phyloP scores from a whole-genome alignment of 1,140 invertebrate genomes.

The Zaprionus taronus region DNA sequence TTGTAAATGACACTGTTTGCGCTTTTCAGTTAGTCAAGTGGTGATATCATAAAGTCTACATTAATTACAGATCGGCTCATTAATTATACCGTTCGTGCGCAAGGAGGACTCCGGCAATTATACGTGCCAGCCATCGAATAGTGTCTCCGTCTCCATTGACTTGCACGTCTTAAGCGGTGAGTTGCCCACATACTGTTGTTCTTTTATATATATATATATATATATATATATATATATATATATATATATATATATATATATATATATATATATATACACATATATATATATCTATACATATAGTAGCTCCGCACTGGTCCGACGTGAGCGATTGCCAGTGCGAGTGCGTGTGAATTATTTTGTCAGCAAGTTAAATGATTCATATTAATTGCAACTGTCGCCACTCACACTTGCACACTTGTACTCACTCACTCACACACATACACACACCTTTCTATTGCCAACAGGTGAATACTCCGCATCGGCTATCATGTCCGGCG shows the following conservation, averaged over 20 bases:
- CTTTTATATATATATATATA: not conserved
- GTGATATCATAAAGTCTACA: conserved; percentile 43
- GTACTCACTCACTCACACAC: not conserved
- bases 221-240: not conserved
- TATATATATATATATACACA: not conserved
- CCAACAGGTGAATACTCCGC: conserved; percentile 85
- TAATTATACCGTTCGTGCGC: conserved; percentile 89
- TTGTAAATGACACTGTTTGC: not conserved
- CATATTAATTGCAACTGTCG: conserved; percentile 78
- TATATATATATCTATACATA: not conserved
- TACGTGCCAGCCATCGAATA: conserved; percentile 84
- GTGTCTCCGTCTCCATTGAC: conserved; percentile 78
- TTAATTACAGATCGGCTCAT: conserved; percentile 83
- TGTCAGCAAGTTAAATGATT: conserved; percentile 70
- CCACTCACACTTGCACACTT: conserved; percentile 16
- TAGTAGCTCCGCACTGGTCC: not conserved
- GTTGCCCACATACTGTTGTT: conserved; percentile 14
- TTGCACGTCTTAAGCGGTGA: conserved; percentile 84
- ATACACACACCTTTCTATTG: conserved; percentile 17
- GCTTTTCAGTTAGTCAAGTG: conserved; percentile 20
- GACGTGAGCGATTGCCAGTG: conserved; percentile 40
- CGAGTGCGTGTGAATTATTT: conserved; percentile 55
- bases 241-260: not conserved
- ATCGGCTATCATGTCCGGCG: conserved; percentile 82
- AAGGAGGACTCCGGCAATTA: conserved; percentile 84